These are phyloP conservation scores for Lagria hirta DNA, from an alignment of 2,888 invertebrate genomes.

Conservation along the genomic window DNA sequence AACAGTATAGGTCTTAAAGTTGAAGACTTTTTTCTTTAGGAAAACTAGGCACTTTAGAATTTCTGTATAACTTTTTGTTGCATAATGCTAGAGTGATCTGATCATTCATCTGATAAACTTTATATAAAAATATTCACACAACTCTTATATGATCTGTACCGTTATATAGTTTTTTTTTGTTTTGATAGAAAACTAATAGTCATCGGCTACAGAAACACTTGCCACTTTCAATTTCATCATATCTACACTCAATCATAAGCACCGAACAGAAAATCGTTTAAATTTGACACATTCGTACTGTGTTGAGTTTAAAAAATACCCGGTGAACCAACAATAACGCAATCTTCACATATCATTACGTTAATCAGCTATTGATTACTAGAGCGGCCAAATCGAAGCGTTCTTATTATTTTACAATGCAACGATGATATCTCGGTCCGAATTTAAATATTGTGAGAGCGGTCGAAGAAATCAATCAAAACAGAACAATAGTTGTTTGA, in stretches of 20 bases:
- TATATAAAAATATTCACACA: too few species aligned
- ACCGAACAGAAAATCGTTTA: too few species aligned
- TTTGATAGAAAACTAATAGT: slow-evolving; percentile 3
- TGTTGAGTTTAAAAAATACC: slow-evolving; percentile 4
- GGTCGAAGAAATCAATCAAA: slow-evolving; percentile 35
- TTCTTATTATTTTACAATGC: slow-evolving; percentile 17
- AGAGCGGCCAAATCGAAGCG: slow-evolving; percentile 9
- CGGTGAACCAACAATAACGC: slow-evolving; percentile 3
- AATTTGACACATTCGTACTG: slow-evolving; percentile 6
- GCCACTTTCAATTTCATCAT: neutral
- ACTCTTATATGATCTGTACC: too few species aligned
- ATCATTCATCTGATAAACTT: too few species aligned
- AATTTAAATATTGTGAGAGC: slow-evolving; percentile 36
- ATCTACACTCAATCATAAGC: too few species aligned
- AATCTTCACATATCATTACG: slow-evolving; percentile 12
- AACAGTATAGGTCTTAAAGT: too few species aligned
- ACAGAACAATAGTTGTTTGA: slow-evolving; percentile 35
- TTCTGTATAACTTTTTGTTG: too few species aligned
- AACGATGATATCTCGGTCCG: slow-evolving; percentile 27
- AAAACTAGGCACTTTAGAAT: too few species aligned
- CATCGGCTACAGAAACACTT: slow-evolving; percentile 4
- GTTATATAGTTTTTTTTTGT: too few species aligned
- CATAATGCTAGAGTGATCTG: too few species aligned
- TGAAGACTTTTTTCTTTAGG: too few species aligned
- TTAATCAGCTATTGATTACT: slow-evolving; percentile 24